These are phyloP conservation scores for Tetranychus piercei DNA, from an alignment of 2,888 invertebrate species.

Conservation along the genomic window DNA sequence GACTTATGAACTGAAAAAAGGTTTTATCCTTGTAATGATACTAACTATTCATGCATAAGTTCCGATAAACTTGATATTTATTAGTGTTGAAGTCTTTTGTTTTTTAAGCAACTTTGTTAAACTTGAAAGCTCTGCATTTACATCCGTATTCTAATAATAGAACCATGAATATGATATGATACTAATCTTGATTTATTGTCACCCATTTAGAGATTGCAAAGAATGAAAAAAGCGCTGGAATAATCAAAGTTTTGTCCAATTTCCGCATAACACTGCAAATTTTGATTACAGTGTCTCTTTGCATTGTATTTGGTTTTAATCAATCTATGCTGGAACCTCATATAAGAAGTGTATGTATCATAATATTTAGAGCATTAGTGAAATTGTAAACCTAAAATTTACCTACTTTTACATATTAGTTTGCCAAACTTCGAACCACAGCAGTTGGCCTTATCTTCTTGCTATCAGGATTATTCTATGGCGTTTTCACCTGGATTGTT, in stretches of 20 bases:
- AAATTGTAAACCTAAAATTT: too few species aligned
- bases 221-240: background rate
- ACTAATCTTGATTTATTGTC: background rate
- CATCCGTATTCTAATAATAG: too few species aligned
- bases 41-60: background rate
- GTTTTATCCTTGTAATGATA: background rate
- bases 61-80: background rate
- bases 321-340: background rate
- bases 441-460: background rate
- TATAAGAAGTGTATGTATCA: background rate
- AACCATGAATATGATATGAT: background rate
- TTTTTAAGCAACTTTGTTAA: too few species aligned
- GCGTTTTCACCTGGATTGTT: background rate
- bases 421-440: background rate
- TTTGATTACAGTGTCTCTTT: background rate
- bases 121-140: too few species aligned
- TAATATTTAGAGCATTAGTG: background rate
- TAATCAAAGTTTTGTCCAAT: background rate
- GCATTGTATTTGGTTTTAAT: background rate
- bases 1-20: background rate
- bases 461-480: background rate
- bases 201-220: background rate
- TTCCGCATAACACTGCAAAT: background rate
- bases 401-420: background rate
- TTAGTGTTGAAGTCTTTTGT: background rate